Base-by-base conservation (phyloP, 2,113 vertebrate genomes). In the Labeo rohita region DNA sequence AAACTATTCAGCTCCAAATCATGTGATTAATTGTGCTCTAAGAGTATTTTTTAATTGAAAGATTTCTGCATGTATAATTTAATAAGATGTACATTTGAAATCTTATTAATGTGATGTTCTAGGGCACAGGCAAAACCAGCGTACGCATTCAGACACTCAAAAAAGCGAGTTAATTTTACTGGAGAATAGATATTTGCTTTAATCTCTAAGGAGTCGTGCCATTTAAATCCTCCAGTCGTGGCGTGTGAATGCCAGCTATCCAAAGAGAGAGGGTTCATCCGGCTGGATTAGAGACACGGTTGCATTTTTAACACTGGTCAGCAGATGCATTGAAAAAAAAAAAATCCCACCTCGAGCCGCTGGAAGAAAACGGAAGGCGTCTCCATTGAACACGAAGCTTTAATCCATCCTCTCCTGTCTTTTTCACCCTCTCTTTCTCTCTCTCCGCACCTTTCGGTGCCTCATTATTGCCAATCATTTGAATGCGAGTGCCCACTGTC, bases 391-490 rank as follows among this genome's bases (percentile, higher is more conserved):
- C 94, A 92, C 93, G 93, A 96, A 96, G 93, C 93, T 93, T 91
- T 95, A 95, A 93, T 92, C 89, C 91, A 49, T 15, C 61, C 52
- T 10, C 49, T 77, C 75, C 50, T 50, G 39, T 77, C 75, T 54
- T 4, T 18, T 54, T 56, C 50, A 54, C 47, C 75, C n/a, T 23
- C n/a, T 65, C n/a, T 90, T 90, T 88, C 54, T 87, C 88, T 82
- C 91, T 91, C 65, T 88, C 78, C 91, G 93, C 93, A 96, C 96
- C 96, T 96, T 96, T 88, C 89, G 96, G 93, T 92, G 93, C 94
- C 96, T 98, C 95, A 95, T 97, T 97, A 96, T 94, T 96, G 96
- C 96, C 95, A 95, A 96, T 96, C 94, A 95, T 96, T 96, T 96
- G 94, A 95, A 95, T 96, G 95, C 95, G 93, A 94, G 94, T 92